These are phyloP conservation scores for Ellobium chinense DNA, from an alignment of 2,888 invertebrate genomes.

Conservation along the genomic window DNA sequence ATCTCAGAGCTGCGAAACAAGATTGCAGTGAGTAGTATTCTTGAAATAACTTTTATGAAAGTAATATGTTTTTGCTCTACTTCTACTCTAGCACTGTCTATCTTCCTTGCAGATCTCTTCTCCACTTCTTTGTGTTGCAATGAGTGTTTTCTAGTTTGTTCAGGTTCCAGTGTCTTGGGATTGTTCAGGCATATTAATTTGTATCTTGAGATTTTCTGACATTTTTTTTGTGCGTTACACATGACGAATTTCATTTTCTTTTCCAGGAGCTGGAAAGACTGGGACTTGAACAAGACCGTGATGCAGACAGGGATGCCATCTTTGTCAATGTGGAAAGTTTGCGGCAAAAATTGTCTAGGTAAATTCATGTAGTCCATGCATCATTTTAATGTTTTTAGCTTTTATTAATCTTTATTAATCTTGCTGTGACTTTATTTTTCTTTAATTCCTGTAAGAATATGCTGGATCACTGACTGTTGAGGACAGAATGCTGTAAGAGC, in stretches of 20 bases:
- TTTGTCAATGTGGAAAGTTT: conserved; percentile 74
- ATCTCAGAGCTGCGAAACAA: conserved; percentile 67
- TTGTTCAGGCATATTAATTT: too few species aligned
- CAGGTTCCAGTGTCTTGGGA: not conserved
- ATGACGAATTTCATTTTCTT: not conserved
- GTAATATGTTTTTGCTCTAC: not conserved
- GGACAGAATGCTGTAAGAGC: too few species aligned
- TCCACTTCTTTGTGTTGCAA: too few species aligned
- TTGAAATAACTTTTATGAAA: not conserved
- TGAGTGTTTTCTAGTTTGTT: not conserved
- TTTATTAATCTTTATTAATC: too few species aligned
- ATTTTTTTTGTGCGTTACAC: not conserved
- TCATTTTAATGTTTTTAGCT: too few species aligned
- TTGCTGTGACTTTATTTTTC: too few species aligned
- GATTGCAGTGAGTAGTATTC: conserved; percentile 65
- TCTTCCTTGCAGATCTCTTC: too few species aligned
- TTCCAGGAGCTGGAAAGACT: conserved; percentile 70
- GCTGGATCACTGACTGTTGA: too few species aligned
- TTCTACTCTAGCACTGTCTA: not conserved
- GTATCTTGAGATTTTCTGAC: too few species aligned
- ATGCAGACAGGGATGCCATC: conserved; percentile 70
- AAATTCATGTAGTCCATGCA: conserved; percentile 19
- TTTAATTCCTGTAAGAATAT: too few species aligned
- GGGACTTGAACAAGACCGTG: conserved; percentile 73
- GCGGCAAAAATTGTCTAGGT: conserved; percentile 70